Evolutionary conservation across 2,113 vertebrate genomes (phyloP), one percentile per base, ranked within the genome.

Genomic region (Anser cygnoides): DNA sequence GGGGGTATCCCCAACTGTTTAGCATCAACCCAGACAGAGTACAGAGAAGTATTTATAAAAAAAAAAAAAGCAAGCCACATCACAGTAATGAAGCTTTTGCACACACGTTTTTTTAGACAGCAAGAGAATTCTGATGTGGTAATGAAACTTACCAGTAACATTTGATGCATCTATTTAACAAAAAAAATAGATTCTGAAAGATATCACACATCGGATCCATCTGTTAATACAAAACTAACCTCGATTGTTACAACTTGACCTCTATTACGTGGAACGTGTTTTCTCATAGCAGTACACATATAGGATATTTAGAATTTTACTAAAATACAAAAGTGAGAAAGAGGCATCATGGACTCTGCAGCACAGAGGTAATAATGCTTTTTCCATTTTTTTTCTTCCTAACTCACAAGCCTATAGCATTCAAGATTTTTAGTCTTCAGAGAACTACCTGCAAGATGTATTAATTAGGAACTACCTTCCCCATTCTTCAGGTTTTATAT

Each of bases 121-220:
- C 41, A 91, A 46, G 4, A 74, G 57, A 63, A 35, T 33, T 83
- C 61, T 58, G n/a, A 76, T 74, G 37, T 0, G 92, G 94, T 97
- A 97, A 96, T 97, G 84, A 92, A 97, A 96, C 94, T 93, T 96
- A 97, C 93, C 92, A 63, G 62, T 84, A 92, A 96, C 54, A 58
- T 18, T 3, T 62, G 59, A 50, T 62, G 58, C 78, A 92, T 49
- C 87, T 94, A 90, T 90, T 94, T 89, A 95, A 90, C 86, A 86
- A 90, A 90, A 85, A 85, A 94, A 92, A 87, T 71, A 96, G 85
- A 96, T 81, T 90, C 83, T 72, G 54, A 37, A 87, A 84, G 55
- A 18, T 61, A 76, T 29, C 43, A 75, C 79, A 58, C 19, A 1
- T 1, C 62, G 26, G 52, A 59, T 67, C 80, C 37, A 28, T 23